Percentiles rank a stretch among this genome's conserved stretches.
These are phyloP conservation scores for Talpa occidentalis DNA, from an alignment of 2,113 vertebrate genomes.

Conservation along the genomic window DNA sequence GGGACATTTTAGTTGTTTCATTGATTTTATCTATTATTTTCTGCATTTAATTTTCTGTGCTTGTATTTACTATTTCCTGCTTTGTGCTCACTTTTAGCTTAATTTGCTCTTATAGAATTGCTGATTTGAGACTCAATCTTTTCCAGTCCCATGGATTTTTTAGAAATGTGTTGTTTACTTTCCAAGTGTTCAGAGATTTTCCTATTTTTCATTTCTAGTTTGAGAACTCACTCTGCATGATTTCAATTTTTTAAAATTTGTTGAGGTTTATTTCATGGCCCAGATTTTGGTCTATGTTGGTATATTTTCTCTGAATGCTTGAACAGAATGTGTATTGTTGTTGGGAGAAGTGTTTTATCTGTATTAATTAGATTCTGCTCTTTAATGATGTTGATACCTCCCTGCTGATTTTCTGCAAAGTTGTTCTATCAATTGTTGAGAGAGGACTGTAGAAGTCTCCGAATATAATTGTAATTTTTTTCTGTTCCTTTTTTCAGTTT, in stretches of 20 bases:
- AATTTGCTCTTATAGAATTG: background rate
- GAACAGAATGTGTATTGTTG: background rate
- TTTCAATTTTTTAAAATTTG: background rate
- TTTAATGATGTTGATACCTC: background rate
- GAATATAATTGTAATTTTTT: background rate
- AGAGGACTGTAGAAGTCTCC: background rate
- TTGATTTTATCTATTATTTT: background rate
- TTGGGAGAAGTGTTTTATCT: background rate
- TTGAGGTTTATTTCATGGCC: background rate
- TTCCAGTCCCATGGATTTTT: background rate
- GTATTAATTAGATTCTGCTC: background rate
- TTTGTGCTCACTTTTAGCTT: background rate
- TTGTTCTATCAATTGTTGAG: background rate
- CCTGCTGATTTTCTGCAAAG: background rate
- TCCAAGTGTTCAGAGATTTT: slow-evolving; percentile 6
- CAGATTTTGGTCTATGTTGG: background rate
- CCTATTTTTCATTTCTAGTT: background rate
- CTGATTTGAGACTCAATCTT: background rate
- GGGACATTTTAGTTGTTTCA: background rate
- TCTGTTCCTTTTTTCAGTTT: background rate
- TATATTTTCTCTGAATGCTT: background rate
- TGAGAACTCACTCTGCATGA: background rate
- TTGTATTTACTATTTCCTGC: background rate
- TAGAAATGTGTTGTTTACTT: background rate
- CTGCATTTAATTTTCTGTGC: background rate